phyloP scores from a whole-genome alignment of 2,888 invertebrate genomes.

The Autographa pulchrina region DNA sequence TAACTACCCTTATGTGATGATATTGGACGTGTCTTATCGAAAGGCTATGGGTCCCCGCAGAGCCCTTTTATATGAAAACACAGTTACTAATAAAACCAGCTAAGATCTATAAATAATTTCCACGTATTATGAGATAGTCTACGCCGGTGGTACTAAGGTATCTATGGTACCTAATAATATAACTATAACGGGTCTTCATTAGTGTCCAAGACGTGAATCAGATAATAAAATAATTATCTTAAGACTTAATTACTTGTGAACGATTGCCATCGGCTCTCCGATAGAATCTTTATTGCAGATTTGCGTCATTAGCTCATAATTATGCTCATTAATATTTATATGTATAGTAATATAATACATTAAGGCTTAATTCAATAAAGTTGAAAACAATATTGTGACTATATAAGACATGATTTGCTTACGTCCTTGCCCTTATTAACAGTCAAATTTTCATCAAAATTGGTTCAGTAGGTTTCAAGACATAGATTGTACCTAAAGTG shows the following conservation, averaged over 20 bases:
- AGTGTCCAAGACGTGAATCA: not conserved
- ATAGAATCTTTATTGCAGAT: not conserved
- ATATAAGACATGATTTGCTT: too few relatives aligned
- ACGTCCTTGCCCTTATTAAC: too few relatives aligned
- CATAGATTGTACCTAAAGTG: too few relatives aligned
- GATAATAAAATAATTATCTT: slow-evolving; percentile 6
- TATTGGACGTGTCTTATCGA: too few relatives aligned
- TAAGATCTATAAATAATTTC: not conserved
- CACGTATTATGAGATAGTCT: not conserved
- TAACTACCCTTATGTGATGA: too few relatives aligned
- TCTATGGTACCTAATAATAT: not conserved
- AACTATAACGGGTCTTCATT: not conserved
- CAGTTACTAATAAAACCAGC: too few relatives aligned
- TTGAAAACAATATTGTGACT: not conserved
- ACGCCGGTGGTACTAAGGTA: not conserved
- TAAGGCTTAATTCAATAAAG: not conserved
- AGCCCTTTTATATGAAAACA: too few relatives aligned
- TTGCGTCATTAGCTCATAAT: not conserved
- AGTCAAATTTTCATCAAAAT: too few relatives aligned
- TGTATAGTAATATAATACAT: not conserved
- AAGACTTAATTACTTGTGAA: not conserved
- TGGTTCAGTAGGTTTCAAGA: too few relatives aligned
- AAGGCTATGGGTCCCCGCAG: too few relatives aligned
- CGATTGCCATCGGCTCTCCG: not conserved
- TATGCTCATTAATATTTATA: not conserved